Base-by-base conservation (phyloP, 2,888 invertebrate genomes). In the Scaeva pyrastri region DNA sequence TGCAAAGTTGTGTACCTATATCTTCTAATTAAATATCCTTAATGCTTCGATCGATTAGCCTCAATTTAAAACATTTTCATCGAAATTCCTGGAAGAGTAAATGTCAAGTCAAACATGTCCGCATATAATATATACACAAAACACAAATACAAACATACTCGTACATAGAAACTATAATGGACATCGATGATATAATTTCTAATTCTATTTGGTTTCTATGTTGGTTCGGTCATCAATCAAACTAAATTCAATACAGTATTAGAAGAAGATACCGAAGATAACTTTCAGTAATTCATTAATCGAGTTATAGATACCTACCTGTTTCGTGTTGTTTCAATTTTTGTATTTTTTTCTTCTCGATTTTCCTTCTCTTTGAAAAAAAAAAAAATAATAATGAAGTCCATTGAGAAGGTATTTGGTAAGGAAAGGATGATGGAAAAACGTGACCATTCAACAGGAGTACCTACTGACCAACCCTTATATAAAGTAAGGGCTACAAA, bases 251-350 rank as follows among this genome's bases (percentile, higher is more conserved):
- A 52, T 52, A 52, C 14, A 26, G n/a, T 52, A 23, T 12, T 50
- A 21, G 19, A 23, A 26, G 52, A n/a, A 52, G 52, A 23, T 52
- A 26, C n/a, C 14, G 0, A 12, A 4, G 21, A 21, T 52, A 52
- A 50, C 11, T 50, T 50, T 52, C 23, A 52, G 14, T 52, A 52
- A 52, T 52, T 52, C 23, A 52, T 52, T 52, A 52, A 52, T 52
- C 14, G 23, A 26, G 52, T 52, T 31, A 31, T 26, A 14, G 0
- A 1, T 21, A 52, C 52, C n/a, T 21, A 52, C 52, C n/a, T 52
- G 52, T 52, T 52, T 52, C 14, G 23, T 52, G 52, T 52, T 52
- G 52, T 52, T 14, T 52, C 26, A 52, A 8, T 52, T 52, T 52
- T 7, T 21, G 21, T 5, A 23, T 10, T 39, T 8, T 39, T 39